Evolutionary conservation across 2,113 vertebrate species (phyloP).

Genomic region (Chrysemys picta): DNA sequence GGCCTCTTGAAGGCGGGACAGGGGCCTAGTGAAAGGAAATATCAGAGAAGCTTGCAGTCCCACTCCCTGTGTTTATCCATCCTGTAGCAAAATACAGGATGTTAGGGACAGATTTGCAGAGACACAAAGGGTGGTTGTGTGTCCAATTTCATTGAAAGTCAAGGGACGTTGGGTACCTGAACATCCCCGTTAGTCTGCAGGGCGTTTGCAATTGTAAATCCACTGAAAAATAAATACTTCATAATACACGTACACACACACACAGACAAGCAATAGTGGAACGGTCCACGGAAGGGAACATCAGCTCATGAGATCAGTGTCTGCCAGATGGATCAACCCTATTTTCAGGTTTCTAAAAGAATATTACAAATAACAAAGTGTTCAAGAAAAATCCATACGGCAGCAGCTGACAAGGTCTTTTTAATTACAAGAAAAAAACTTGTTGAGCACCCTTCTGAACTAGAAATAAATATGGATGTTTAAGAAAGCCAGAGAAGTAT

Average conservation of each 20-base stretch:
- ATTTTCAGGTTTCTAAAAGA: background rate
- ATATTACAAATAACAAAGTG: background rate
- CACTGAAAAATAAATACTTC: background rate
- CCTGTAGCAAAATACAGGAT: background rate
- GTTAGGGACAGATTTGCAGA: background rate
- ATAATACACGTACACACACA: background rate
- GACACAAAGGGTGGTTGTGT: background rate
- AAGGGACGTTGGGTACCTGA: background rate
- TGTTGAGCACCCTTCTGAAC: conserved; percentile 18
- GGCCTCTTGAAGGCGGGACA: background rate
- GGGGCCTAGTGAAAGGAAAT: background rate
- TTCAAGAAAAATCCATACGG: background rate
- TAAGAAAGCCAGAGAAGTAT: conserved; percentile 23
- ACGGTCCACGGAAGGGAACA: background rate
- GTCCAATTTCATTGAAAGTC: background rate
- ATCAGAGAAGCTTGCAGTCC: background rate
- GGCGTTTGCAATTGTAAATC: background rate
- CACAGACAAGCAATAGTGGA: background rate
- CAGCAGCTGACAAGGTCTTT: background rate
- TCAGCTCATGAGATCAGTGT: background rate
- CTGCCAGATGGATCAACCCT: background rate
- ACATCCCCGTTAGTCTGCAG: background rate
- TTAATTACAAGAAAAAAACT: background rate
- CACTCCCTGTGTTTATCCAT: background rate
- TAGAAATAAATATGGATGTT: conserved; percentile 18